Evolutionary conservation across 1,140 invertebrate genomes (phyloP), one percentile per base, ranked within the genome.

Genomic region (Manduca sexta): DNA sequence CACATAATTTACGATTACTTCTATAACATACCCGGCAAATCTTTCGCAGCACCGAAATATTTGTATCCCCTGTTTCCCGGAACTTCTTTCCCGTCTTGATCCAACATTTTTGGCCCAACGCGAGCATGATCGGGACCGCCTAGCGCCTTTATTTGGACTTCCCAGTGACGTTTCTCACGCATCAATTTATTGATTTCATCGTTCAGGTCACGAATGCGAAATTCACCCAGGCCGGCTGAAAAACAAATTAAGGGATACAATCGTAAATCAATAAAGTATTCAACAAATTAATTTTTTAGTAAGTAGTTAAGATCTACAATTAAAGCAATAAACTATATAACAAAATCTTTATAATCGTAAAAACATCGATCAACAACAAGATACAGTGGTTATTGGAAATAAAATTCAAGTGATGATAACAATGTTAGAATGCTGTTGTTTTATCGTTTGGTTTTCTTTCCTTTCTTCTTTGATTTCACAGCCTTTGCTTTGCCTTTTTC

Each of bases 131-230:
- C 97, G 1, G 95, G 94, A 0, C 98, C 98, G 13, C 97, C 98
- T 1, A 99, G 87, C 57, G 98, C 93, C 60, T 94, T 93, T 47
- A 99, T 99, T 75, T 98, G 93, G 26, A 94, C 92, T 76, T 99
- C 98, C 98, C 98, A 99, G 70, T 99, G 97, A 0, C 96, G 89
- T 79, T 96, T 96, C 77, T 99, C 97, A 53, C 97, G 85, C 16
- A 99, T 87, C 29, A 99, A 78, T 87, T 99, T 99, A 76, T 99
- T 99, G 47, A 99, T 99, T 87, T 99, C 98, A 88, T 99, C 98
- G 81, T 99, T 99, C 1, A 99, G 86, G 85, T 99, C 98, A 26
- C 98, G 88, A 58, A 99, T 97, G 30, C 98, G 91, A 77, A 98
- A 99, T 88, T 99, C 98, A 0, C 98, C 98, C 0, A 99, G 88